These are phyloP conservation scores for Crossoptilon crossoptilon DNA, from an alignment of 2,797 vertebrate species.

Conservation along the genomic window DNA sequence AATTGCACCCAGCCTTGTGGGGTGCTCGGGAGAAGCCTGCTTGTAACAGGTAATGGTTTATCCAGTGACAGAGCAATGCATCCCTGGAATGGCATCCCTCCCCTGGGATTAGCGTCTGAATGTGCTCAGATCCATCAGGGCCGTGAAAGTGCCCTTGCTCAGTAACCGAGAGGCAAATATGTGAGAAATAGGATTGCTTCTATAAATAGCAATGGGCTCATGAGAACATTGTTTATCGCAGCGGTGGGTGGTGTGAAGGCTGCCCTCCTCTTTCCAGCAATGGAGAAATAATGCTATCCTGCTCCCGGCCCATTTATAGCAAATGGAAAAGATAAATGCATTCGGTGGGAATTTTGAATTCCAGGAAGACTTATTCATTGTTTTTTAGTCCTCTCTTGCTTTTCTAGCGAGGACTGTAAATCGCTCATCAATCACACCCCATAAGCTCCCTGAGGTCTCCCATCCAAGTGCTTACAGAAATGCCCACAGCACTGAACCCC, in stretches of 20 bases:
- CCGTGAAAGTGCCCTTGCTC: constrained; percentile 56
- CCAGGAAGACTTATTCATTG: constrained; percentile 46
- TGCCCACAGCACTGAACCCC: constrained; percentile 18
- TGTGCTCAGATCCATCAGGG: constrained; percentile 43
- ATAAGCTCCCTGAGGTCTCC: not conserved
- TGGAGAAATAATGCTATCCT: not conserved
- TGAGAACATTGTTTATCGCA: constrained; percentile 60
- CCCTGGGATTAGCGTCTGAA: constrained; percentile 20
- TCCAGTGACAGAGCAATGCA: not conserved
- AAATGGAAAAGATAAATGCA: constrained; percentile 6
- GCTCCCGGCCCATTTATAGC: not conserved
- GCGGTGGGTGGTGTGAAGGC: constrained; percentile 35
- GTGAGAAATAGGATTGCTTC: constrained; percentile 65
- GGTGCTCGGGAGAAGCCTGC: not conserved
- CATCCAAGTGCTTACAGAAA: not conserved
- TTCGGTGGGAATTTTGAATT: constrained; percentile 66
- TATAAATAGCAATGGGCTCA: constrained; percentile 65
- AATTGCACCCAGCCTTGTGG: not conserved
- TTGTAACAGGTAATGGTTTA: constrained; percentile 4
- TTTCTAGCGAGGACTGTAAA: constrained; percentile 4
- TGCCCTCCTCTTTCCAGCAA: constrained; percentile 48
- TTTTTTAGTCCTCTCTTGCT: constrained; percentile 6
- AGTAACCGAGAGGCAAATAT: constrained; percentile 61
- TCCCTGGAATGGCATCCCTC: not conserved
- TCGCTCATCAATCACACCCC: not conserved